A percentile compares a stretch with the other conserved stretches of the same genome.
These are phyloP conservation scores for Hozukius guyotensis DNA, from an alignment of 2,797 vertebrate species.

Conservation along the genomic window DNA sequence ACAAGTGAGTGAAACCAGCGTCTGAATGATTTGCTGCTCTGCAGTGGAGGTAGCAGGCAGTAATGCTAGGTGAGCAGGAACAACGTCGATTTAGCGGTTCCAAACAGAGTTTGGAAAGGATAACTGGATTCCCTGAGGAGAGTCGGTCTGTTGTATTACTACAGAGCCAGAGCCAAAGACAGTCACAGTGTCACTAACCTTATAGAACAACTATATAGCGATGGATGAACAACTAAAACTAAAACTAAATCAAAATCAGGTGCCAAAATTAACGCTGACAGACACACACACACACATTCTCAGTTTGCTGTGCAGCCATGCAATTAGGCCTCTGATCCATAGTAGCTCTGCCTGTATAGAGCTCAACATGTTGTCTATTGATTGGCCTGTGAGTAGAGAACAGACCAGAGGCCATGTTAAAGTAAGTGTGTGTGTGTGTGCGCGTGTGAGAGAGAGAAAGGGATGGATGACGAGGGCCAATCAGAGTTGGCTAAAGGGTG, in stretches of 20 bases:
- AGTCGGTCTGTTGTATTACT: neutral
- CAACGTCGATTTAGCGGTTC: neutral
- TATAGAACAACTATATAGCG: too few relatives aligned
- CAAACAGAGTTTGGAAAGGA: neutral
- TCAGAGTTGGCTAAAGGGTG: neutral
- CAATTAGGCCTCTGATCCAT: conserved; percentile 60
- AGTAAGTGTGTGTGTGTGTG: conserved; percentile 16
- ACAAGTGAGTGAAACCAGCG: too few relatives aligned
- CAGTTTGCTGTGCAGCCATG: conserved; percentile 16
- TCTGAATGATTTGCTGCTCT: neutral
- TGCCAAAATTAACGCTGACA: neutral
- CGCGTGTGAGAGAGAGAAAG: neutral
- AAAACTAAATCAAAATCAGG: neutral
- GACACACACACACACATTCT: neutral
- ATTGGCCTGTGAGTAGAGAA: conserved; percentile 58
- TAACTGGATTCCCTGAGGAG: neutral
- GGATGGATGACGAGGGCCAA: neutral
- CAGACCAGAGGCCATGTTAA: conserved; percentile 64
- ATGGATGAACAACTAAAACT: too few relatives aligned
- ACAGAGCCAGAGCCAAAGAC: too few relatives aligned
- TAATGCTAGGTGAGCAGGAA: neutral
- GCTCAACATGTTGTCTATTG: conserved; percentile 69
- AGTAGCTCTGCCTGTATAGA: conserved; percentile 46
- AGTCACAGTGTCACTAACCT: too few relatives aligned
- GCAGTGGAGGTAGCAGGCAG: neutral